A percentile compares a stretch with the other conserved stretches of the same genome.
phyloP scores from a whole-genome alignment of 2,113 vertebrate genomes.

The Nothobranchius kuhntae region DNA sequence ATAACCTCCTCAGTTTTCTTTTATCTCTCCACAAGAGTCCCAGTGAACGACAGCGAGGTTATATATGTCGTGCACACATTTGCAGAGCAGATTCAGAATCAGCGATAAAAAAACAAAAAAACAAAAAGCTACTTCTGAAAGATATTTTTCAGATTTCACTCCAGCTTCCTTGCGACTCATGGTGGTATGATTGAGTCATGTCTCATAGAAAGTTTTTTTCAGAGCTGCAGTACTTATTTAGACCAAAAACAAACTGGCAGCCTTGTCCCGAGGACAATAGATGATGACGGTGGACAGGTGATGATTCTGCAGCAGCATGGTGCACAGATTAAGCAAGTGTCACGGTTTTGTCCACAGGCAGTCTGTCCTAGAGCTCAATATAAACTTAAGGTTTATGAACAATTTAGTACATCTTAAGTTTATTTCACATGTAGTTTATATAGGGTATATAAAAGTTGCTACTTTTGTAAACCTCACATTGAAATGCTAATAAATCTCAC shows the following conservation, averaged over 20 bases:
- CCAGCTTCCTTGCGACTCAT: slow-evolving; percentile 15
- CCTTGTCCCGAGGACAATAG: slow-evolving; percentile 31
- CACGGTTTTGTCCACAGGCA: slow-evolving; percentile 4
- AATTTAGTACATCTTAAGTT: too few relatives aligned
- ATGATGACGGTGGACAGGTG: slow-evolving; percentile 52
- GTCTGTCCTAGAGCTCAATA: slow-evolving; percentile 18
- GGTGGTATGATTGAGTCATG: slow-evolving; percentile 19
- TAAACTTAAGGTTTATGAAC: too few relatives aligned
- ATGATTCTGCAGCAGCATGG: slow-evolving; percentile 58
- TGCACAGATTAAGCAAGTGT: slow-evolving; percentile 25
- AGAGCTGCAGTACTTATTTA: background rate
- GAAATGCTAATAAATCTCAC: too few relatives aligned
- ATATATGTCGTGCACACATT: slow-evolving; percentile 46
- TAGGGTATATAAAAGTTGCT: too few relatives aligned
- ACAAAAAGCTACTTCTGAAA: slow-evolving; percentile 30
- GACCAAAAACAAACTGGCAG: background rate
- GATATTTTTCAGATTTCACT: slow-evolving; percentile 33
- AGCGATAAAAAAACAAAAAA: slow-evolving; percentile 17
- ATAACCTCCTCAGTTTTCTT: slow-evolving; percentile 62
- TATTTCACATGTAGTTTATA: too few relatives aligned
- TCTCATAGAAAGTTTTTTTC: background rate
- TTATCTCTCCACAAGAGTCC: slow-evolving; percentile 60
- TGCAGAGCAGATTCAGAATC: slow-evolving; percentile 38
- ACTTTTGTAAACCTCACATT: too few relatives aligned
- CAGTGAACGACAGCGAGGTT: slow-evolving; percentile 19